phyloP scores from a whole-genome alignment of 2,888 invertebrate species.

The Ceramica pisi region DNA sequence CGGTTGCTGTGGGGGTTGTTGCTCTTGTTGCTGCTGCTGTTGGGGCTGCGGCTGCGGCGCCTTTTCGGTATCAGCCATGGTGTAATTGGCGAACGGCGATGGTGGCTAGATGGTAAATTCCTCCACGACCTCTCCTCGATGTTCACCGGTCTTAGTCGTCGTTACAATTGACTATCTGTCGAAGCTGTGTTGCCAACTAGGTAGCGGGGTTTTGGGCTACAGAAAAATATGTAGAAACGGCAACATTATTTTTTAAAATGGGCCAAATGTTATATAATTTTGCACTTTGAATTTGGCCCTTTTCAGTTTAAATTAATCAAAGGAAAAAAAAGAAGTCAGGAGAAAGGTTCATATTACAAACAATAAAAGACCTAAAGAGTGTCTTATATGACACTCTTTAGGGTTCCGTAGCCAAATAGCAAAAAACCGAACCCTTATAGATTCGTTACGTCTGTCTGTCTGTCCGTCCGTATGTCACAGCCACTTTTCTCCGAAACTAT shows the following conservation, averaged over 20 bases:
- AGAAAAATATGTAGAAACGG: not conserved
- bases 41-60: slow-evolving; percentile 93
- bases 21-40: slow-evolving; percentile 93
- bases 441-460: too few species aligned
- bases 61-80: slow-evolving; percentile 99
- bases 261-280: not conserved
- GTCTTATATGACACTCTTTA: too few species aligned
- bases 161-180: slow-evolving; percentile 74
- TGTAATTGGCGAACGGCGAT: slow-evolving; percentile 95
- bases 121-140: slow-evolving; percentile 95
- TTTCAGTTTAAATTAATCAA: too few species aligned
- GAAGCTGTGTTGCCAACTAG: slow-evolving; percentile 17
- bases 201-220: not conserved
- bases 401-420: too few species aligned
- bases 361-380: too few species aligned
- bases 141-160: slow-evolving; percentile 92
- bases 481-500: too few species aligned
- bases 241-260: not conserved
- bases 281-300: not conserved
- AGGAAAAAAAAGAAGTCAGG: too few species aligned
- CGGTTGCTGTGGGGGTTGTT: slow-evolving; percentile 91
- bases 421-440: too few species aligned
- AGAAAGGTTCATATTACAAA: too few species aligned
- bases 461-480: too few species aligned
- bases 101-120: slow-evolving; percentile 93